These are phyloP conservation scores for Melierax canorus DNA, from an alignment of 2,113 vertebrate genomes.

Conservation along the genomic window DNA sequence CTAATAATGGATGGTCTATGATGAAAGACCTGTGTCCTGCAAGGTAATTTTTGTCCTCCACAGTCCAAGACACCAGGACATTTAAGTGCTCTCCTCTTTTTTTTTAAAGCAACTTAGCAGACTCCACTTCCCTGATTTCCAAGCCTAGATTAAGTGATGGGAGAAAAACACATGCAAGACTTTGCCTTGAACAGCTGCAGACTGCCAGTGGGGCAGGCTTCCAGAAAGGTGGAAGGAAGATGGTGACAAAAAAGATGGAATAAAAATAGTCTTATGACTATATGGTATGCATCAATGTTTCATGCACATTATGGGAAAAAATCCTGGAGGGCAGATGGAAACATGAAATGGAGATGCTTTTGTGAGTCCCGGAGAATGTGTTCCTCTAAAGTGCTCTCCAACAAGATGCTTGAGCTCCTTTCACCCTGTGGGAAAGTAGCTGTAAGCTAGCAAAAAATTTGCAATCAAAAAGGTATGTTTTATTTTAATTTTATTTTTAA, in stretches of 20 bases:
- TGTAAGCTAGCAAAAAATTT: not conserved
- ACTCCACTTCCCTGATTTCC: not conserved
- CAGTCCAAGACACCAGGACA: not conserved
- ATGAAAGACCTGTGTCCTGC: not conserved
- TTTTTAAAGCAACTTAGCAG: not conserved
- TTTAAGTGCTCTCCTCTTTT: not conserved
- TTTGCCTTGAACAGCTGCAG: conserved; percentile 1
- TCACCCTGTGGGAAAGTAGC: not conserved
- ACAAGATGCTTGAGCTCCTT: not conserved
- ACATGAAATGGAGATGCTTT: not conserved
- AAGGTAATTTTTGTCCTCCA: not conserved
- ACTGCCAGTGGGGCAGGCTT: not conserved
- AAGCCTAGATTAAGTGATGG: not conserved
- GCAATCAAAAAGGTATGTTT: not conserved
- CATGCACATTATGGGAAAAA: not conserved
- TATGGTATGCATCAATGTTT: not conserved
- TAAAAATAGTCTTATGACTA: conserved; percentile 24
- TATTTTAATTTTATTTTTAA: conserved; percentile 23
- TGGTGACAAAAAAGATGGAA: conserved; percentile 16
- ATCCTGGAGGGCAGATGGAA: conserved; percentile 6
- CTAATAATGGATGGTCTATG: rapidly evolving
- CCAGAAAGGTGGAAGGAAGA: conserved; percentile 51
- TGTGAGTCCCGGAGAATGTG: not conserved
- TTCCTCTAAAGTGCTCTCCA: not conserved
- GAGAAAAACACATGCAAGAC: not conserved